Conservation (phyloP, 2,797 vertebrate genomes). For the Delichon dasypus region DNA sequence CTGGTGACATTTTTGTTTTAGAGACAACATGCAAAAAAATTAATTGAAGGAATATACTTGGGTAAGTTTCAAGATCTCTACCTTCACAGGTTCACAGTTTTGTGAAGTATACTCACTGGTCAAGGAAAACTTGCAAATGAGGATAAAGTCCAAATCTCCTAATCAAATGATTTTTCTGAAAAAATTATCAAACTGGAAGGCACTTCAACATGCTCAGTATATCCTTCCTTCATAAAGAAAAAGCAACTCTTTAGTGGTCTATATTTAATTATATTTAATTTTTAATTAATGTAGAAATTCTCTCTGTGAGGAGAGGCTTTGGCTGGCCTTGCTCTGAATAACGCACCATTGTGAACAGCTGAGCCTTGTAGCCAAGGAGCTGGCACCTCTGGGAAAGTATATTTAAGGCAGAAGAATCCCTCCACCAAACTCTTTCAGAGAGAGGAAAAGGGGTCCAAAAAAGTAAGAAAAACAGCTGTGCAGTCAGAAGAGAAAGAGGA, state of each 20-base stretch:
- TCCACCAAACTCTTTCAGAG: neutral
- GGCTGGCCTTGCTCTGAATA: accelerated
- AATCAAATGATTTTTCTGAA: neutral
- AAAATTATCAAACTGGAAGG: neutral
- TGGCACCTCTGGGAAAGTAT: neutral
- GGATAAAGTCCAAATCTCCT: neutral
- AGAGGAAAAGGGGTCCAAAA: neutral
- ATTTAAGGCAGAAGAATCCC: neutral
- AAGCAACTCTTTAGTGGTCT: neutral
- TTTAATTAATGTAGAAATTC: neutral
- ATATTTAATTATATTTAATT: neutral
- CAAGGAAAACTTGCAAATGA: neutral
- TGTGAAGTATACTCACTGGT: neutral
- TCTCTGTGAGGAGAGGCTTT: neutral
- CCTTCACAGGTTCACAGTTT: neutral
- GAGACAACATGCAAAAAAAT: neutral
- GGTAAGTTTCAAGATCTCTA: neutral
- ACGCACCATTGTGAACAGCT: accelerated
- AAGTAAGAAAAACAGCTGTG: neutral
- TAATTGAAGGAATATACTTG: neutral
- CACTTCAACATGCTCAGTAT: neutral
- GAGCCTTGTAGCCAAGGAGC: neutral
- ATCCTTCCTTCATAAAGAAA: neutral
- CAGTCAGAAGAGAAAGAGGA: neutral
- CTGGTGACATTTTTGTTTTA: neutral